Evolutionary conservation across 2,113 vertebrate genomes (phyloP).

Genomic region (Brachyhypopomus gauderio): DNA sequence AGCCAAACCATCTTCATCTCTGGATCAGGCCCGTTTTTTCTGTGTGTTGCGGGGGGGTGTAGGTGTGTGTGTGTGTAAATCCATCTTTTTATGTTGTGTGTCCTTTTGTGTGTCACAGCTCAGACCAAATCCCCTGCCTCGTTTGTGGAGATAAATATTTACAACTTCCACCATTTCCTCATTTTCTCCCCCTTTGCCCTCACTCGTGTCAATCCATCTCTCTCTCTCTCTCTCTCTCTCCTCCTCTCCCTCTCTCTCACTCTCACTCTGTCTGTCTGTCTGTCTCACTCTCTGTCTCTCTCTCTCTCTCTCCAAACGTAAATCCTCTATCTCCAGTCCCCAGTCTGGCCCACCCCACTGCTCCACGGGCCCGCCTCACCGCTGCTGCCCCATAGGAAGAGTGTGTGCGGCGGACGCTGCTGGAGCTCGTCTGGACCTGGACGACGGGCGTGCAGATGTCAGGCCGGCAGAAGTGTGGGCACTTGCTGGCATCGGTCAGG

Average conservation of each 20-base stretch:
- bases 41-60: slow-evolving; percentile 25
- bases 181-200: slow-evolving; percentile 33
- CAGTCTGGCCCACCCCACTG: slow-evolving; percentile 5
- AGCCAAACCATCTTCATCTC: slow-evolving; percentile 68
- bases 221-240: slow-evolving; percentile 19
- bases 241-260: background rate
- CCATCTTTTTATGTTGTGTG: slow-evolving; percentile 28
- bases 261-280: too few relatives aligned
- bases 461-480: background rate
- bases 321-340: slow-evolving; percentile 42
- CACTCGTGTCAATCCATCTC: background rate
- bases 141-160: slow-evolving; percentile 45
- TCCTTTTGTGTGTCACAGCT: slow-evolving; percentile 16
- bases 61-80: slow-evolving; percentile 13
- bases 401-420: background rate
- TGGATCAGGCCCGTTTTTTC: slow-evolving; percentile 22
- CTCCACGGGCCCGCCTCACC: background rate
- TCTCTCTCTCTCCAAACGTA: background rate
- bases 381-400: background rate
- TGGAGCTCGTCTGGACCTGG: slow-evolving; percentile 6
- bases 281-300: too few relatives aligned
- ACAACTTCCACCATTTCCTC: slow-evolving; percentile 29
- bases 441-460: slow-evolving; percentile 25
- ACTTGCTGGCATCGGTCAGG: slow-evolving; percentile 5
- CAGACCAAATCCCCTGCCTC: slow-evolving; percentile 39